These are phyloP conservation scores for Hemibagrus guttatus DNA, from an alignment of 2,797 vertebrate genomes.

Conservation along the genomic window DNA sequence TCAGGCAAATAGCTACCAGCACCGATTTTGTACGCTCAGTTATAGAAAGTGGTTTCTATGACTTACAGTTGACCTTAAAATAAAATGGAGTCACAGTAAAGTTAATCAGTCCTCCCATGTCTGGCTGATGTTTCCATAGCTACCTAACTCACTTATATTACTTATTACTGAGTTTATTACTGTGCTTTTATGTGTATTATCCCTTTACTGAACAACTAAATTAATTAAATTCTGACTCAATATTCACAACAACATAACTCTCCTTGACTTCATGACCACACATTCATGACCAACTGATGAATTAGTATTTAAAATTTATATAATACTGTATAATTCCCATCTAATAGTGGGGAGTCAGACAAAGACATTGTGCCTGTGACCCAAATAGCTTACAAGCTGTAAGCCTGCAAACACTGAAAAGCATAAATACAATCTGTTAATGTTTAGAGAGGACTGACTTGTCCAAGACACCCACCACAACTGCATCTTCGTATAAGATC, in stretches of 20 bases:
- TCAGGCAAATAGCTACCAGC: background rate
- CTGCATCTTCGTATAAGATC: background rate
- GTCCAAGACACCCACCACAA: background rate
- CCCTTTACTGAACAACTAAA: background rate
- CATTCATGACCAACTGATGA: background rate
- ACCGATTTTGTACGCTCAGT: background rate
- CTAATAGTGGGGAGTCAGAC: background rate
- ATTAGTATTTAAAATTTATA: background rate
- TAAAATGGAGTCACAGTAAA: background rate
- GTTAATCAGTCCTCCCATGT: background rate
- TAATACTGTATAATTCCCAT: no score
- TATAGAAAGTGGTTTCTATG: background rate
- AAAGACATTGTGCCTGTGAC: background rate
- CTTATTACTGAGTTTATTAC: background rate
- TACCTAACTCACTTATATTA: background rate
- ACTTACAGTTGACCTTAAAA: constrained; percentile 9
- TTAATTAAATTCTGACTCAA: background rate
- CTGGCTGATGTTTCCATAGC: background rate
- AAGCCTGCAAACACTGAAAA: background rate
- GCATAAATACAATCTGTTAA: background rate
- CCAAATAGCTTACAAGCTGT: background rate
- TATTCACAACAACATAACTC: background rate
- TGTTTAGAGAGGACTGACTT: background rate
- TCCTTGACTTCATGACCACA: background rate
- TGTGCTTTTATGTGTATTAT: background rate